Conservation (phyloP, 2,888 invertebrate species). For the Sussaba pulchella region DNA sequence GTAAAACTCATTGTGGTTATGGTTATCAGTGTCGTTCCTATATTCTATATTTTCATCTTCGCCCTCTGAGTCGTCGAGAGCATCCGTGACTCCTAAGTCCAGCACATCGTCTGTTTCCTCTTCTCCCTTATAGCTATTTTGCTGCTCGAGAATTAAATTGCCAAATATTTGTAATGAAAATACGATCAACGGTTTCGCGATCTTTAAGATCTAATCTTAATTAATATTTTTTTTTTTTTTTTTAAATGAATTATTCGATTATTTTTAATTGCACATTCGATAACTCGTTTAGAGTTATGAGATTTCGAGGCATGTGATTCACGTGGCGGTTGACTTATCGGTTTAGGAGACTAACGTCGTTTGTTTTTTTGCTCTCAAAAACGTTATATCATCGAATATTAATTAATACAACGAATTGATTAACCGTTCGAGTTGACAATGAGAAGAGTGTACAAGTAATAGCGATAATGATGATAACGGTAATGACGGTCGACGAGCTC, state of each 20-base stretch:
- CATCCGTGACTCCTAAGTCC: constrained; percentile 84
- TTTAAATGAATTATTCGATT: constrained; percentile 23
- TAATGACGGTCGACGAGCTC: constrained; percentile 28
- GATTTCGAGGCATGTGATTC: not conserved
- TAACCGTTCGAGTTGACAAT: constrained; percentile 1
- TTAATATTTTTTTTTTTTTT: constrained; percentile 39
- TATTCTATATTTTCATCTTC: constrained; percentile 82
- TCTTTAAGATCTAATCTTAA: constrained; percentile 58
- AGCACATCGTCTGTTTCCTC: constrained; percentile 84
- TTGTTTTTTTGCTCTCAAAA: constrained; percentile 13
- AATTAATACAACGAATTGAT: constrained; percentile 36
- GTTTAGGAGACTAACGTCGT: not conserved
- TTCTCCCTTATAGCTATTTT: constrained; percentile 84
- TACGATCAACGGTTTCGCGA: constrained; percentile 65
- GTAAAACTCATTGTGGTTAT: constrained; percentile 78
- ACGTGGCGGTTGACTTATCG: not conserved
- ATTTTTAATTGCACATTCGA: constrained; percentile 17
- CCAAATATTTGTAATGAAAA: constrained; percentile 78
- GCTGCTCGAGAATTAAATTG: constrained; percentile 80
- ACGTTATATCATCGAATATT: constrained; percentile 13
- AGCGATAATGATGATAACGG: constrained; percentile 29
- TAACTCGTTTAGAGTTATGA: constrained; percentile 18
- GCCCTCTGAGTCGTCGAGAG: constrained; percentile 83
- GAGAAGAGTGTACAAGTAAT: constrained; percentile 32
- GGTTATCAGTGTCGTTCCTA: constrained; percentile 78